Percentiles rank a stretch among this genome's conserved stretches.
phyloP scores from a whole-genome alignment of 1,140 invertebrate genomes.

The Acromyrmex charruanus region DNA sequence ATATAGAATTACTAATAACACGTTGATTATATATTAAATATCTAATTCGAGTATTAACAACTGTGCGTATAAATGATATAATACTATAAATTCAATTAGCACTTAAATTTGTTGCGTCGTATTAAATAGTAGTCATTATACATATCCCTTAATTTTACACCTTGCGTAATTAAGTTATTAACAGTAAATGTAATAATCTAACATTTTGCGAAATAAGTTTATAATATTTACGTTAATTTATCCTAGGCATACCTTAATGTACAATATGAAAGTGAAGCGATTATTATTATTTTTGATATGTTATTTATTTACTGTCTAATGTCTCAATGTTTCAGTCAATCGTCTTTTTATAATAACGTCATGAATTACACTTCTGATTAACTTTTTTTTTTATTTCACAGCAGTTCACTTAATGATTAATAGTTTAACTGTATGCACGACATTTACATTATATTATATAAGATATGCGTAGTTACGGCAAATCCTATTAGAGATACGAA shows the following conservation, averaged over 20 bases:
- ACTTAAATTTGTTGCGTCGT: slow-evolving; percentile 17
- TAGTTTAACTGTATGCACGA: background rate
- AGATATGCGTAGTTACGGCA: background rate
- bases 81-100: slow-evolving; percentile 25
- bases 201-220: background rate
- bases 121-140: slow-evolving; percentile 35
- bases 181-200: slow-evolving; percentile 14
- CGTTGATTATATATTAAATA: background rate
- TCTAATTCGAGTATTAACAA: slow-evolving; percentile 38
- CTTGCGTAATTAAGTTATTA: slow-evolving; percentile 11
- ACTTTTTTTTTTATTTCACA: slow-evolving; percentile 36
- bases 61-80: background rate
- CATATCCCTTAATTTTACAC: slow-evolving; percentile 22
- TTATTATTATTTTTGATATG: slow-evolving; percentile 59
- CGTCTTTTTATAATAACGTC: slow-evolving; percentile 25
- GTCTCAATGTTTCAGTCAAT: slow-evolving; percentile 27
- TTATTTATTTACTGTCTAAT: slow-evolving; percentile 69
- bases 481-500: slow-evolving; percentile 30
- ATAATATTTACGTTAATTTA: slow-evolving; percentile 54
- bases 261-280: slow-evolving; percentile 9
- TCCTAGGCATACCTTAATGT: slow-evolving; percentile 29
- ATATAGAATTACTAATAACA: slow-evolving; percentile 12
- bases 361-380: slow-evolving; percentile 12
- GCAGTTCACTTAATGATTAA: background rate
- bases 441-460: slow-evolving; percentile 33